Conservation (phyloP, 2,113 vertebrate species). For the Thomomys bottae region DNA sequence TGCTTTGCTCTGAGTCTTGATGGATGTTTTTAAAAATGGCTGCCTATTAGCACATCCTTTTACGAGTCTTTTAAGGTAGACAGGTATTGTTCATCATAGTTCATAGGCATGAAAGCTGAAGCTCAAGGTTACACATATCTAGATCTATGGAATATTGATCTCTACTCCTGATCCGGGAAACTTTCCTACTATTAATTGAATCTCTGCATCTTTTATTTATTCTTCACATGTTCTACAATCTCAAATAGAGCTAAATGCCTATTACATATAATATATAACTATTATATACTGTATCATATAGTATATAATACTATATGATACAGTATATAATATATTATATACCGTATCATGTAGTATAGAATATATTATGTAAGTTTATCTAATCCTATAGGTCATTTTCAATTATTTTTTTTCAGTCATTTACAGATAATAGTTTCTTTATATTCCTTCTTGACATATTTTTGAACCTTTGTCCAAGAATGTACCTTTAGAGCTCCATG, state of each 20-base stretch:
- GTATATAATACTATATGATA: too few species aligned
- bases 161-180: background rate
- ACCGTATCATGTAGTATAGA: too few species aligned
- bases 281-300: too few species aligned
- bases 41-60: background rate
- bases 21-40: background rate
- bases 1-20: background rate
- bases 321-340: background rate
- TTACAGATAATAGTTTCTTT: background rate
- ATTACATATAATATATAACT: too few species aligned
- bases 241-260: background rate
- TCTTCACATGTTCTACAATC: background rate
- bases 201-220: background rate
- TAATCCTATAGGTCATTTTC: background rate
- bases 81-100: background rate
- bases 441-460: slow-evolving; percentile 21
- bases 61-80: background rate
- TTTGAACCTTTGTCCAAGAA: slow-evolving; percentile 3
- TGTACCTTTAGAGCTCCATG: background rate
- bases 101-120: background rate
- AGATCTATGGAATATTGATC: background rate
- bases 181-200: background rate
- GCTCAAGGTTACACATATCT: background rate
- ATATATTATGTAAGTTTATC: background rate
- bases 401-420: slow-evolving; percentile 36